Evolutionary conservation across 35 echinoderm and acorn worm genomes (phyloP), one percentile per base, ranked within the genome.

Genomic region (Anneissia japonica): DNA sequence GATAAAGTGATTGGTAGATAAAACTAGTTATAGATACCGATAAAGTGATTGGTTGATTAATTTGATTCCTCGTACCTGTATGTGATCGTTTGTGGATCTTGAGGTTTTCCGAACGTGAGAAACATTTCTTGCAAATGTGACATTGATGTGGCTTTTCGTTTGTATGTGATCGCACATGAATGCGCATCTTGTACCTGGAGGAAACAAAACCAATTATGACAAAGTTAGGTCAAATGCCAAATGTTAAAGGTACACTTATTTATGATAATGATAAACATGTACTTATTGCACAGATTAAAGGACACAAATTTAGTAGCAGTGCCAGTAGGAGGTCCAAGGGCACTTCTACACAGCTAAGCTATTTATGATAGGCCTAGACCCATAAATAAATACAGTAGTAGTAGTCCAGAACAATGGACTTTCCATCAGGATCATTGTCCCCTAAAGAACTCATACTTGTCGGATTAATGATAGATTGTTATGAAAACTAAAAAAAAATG

Each of bases 121-220:
- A 99, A 81, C 89, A 91, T 81, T 99, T 99, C 26, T 88, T 74
- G 77, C 96, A 99, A 45, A 86, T 79, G 34, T 86, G 91, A 84
- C 96, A 99, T 37, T 91, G 89, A 45, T 99, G 96, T 6, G 96
- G 96, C 74, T 99, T 99, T 80, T 99, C 96, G 36, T 99, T 99
- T 6, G 96, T 99, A 46, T 99, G 96, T 5, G 96, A 94, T 39
- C 96, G 73, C 0, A 99, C 96, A 46, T 99, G 96, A 86, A 99
- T 99, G 28, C 94, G 51, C 96, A 99, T 99, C 84, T 99, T 99
- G 55, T 99, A 99, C 46, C 96, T 99, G 34, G 23, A 39, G 21
- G 35, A 79, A 21, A 14, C 10, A 32, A n/a, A 36, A 51, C 17
- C 21, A 87, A 39, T 35, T 55, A 28, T 84, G 82, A 33, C 35